Conservation (phyloP, 2,888 invertebrate species). For the Herminia tarsipennalis region DNA sequence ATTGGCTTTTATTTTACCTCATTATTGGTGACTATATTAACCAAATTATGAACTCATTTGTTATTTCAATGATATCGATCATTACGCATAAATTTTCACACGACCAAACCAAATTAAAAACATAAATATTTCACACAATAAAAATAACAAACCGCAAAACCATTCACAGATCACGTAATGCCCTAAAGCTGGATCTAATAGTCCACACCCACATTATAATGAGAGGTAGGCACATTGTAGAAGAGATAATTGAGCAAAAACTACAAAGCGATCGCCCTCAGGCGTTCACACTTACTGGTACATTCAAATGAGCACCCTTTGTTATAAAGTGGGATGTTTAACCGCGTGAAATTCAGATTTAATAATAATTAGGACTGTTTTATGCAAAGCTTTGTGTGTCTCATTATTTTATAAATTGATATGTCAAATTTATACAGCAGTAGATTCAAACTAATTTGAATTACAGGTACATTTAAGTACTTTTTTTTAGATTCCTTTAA, state of each 20-base stretch:
- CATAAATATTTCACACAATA: slow-evolving; percentile 24
- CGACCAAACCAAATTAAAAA: slow-evolving; percentile 11
- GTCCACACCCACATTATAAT: slow-evolving; percentile 66
- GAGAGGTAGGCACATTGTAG: slow-evolving; percentile 71
- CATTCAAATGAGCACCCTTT: slow-evolving; percentile 78
- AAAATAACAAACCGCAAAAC: slow-evolving; percentile 42
- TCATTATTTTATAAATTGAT: slow-evolving; percentile 5
- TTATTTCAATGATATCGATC: not conserved
- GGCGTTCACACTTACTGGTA: slow-evolving; percentile 61
- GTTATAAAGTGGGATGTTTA: slow-evolving; percentile 57
- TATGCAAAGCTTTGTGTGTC: not conserved
- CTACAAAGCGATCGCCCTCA: slow-evolving; percentile 72
- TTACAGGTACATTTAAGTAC: too few relatives aligned
- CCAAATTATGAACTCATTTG: not conserved
- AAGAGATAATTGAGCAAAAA: slow-evolving; percentile 77
- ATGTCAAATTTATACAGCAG: too few relatives aligned
- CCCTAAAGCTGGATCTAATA: slow-evolving; percentile 80
- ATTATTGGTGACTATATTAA: too few relatives aligned
- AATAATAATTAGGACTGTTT: slow-evolving; percentile 17
- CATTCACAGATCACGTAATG: slow-evolving; percentile 56
- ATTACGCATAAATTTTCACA: slow-evolving; percentile 5
- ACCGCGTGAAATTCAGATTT: slow-evolving; percentile 52
- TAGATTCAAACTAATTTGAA: too few relatives aligned
- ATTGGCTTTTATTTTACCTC: too few relatives aligned
- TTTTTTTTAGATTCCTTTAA: too few relatives aligned